phyloP scores from a whole-genome alignment of 2,797 vertebrate genomes.

The Pyrocephalus nanus region DNA sequence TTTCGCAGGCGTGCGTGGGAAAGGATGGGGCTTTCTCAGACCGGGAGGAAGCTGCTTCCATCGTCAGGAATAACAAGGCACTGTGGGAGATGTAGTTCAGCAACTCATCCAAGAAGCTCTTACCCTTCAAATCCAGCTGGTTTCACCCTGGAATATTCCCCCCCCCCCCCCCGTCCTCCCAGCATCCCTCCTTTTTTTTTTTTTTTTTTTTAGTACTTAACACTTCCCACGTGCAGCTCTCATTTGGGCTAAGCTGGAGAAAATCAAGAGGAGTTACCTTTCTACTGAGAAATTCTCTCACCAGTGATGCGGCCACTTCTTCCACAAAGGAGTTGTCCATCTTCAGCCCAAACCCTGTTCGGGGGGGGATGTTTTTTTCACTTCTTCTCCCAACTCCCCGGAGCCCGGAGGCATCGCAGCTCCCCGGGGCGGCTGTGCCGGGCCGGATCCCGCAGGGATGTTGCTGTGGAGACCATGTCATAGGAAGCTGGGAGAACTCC shows the following conservation, averaged over 20 bases:
- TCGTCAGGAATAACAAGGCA: not conserved
- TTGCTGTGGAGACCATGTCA: constrained; percentile 49
- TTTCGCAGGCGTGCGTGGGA: fast-evolving
- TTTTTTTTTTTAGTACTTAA: too few relatives aligned
- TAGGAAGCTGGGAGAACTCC: constrained; percentile 12
- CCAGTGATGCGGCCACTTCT: constrained; percentile 89
- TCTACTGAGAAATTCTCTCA: constrained; percentile 90
- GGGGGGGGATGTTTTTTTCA: not conserved
- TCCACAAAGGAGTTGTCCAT: constrained; percentile 79
- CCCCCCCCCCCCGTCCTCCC: not conserved
- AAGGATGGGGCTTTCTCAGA: fast-evolving
- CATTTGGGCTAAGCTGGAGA: not conserved
- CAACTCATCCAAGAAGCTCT: not conserved
- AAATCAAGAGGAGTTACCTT: constrained; percentile 78
- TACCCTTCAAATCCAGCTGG: fast-evolving
- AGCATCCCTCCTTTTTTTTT: not conserved
- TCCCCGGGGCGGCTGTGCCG: not conserved
- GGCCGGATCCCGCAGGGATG: not conserved
- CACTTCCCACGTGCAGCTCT: not conserved
- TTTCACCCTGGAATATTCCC: not conserved
- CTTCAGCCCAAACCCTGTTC: not conserved
- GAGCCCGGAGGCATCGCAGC: not conserved
- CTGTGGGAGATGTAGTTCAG: constrained; percentile 54
- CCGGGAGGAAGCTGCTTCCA: not conserved
- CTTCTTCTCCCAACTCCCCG: too few relatives aligned